These are phyloP conservation scores for Meiosimyza decipiens DNA, from an alignment of 2,888 invertebrate genomes.

Conservation along the genomic window DNA sequence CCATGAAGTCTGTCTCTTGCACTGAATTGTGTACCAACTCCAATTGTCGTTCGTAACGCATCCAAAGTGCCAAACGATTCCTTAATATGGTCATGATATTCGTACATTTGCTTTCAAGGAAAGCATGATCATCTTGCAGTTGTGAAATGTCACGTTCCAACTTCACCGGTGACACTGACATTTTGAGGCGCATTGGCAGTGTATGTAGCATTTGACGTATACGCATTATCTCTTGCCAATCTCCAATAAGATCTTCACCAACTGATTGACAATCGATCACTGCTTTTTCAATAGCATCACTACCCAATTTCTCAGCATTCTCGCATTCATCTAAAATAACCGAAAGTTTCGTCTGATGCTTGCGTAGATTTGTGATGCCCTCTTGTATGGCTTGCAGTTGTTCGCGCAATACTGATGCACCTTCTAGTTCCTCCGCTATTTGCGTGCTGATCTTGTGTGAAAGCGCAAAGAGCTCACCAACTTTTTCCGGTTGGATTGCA, in stretches of 20 bases:
- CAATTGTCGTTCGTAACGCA: slow-evolving; percentile 80
- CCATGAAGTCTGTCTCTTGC: slow-evolving; percentile 88
- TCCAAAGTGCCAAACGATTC: slow-evolving; percentile 78
- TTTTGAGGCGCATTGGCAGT: slow-evolving; percentile 78
- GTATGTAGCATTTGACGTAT: slow-evolving; percentile 82
- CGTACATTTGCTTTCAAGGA: slow-evolving; percentile 77
- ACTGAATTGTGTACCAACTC: slow-evolving; percentile 85
- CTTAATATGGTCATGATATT: slow-evolving; percentile 75
- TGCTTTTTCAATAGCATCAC: slow-evolving; percentile 82
- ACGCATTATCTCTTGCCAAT: slow-evolving; percentile 84
- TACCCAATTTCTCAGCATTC: slow-evolving; percentile 77
- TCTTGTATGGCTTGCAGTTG: slow-evolving; percentile 78
- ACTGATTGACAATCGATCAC: slow-evolving; percentile 78
- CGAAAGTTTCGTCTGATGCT: slow-evolving; percentile 75
- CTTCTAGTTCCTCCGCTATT: slow-evolving; percentile 82
- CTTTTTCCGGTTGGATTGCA: slow-evolving; percentile 77
- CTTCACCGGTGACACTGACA: slow-evolving; percentile 81
- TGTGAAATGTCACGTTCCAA: slow-evolving; percentile 82
- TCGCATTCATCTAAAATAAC: slow-evolving; percentile 79
- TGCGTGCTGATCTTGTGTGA: slow-evolving; percentile 79
- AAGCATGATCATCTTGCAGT: slow-evolving; percentile 79
- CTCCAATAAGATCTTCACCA: slow-evolving; percentile 75
- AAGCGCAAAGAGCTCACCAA: slow-evolving; percentile 76
- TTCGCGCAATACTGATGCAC: slow-evolving; percentile 79
- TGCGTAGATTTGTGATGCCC: slow-evolving; percentile 76